These are phyloP conservation scores for Vanacampus margaritifer DNA, from an alignment of 2,113 vertebrate species.

Conservation along the genomic window DNA sequence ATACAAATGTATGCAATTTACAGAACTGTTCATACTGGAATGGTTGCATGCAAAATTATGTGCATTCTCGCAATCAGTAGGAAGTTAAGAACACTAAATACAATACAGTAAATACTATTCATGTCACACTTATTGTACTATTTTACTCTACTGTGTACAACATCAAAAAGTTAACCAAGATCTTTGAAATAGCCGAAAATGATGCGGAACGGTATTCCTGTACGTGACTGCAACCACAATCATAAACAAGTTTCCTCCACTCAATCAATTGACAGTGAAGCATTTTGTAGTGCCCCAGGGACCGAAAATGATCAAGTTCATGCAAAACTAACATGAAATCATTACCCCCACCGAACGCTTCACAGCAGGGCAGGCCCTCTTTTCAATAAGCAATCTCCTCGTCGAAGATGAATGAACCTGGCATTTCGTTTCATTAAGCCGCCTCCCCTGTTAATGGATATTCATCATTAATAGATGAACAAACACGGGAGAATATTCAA, in stretches of 20 bases:
- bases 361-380: conserved; percentile 62
- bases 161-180: background rate
- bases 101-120: too few relatives aligned
- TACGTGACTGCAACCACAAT: background rate
- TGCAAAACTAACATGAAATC: conserved; percentile 56
- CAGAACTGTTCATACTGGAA: background rate
- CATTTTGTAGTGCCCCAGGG: conserved; percentile 31
- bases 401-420: conserved; percentile 64
- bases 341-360: conserved; percentile 52
- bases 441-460: conserved; percentile 40
- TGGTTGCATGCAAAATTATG: background rate
- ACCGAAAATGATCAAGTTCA: conserved; percentile 62
- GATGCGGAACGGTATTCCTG: background rate
- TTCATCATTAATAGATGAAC: conserved; percentile 56
- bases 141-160: background rate
- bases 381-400: conserved; percentile 60
- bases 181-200: background rate
- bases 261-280: conserved; percentile 27
- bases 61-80: background rate
- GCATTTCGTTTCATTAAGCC: conserved; percentile 46
- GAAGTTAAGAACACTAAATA: too few relatives aligned
- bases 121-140: too few relatives aligned
- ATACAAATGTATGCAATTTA: background rate
- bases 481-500: conserved; percentile 36
- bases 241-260: conserved; percentile 28